These are phyloP conservation scores for Ptychadena robeensis DNA, from an alignment of 2,797 vertebrate genomes.

Conservation along the genomic window DNA sequence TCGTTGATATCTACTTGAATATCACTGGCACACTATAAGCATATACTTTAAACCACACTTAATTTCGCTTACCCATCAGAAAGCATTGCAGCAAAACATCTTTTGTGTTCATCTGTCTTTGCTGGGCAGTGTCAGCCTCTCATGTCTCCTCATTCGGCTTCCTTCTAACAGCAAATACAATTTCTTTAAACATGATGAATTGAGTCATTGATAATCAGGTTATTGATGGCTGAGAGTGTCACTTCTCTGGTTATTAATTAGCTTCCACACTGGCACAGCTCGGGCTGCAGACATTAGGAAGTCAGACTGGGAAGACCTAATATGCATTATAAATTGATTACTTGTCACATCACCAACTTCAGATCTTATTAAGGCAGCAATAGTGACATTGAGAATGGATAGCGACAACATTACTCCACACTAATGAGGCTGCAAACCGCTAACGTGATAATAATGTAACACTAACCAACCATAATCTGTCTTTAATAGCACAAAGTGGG, in stretches of 20 bases:
- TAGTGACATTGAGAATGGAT: constrained; percentile 61
- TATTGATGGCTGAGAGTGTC: constrained; percentile 59
- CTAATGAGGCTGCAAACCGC: constrained; percentile 59
- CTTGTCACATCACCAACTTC: constrained; percentile 59
- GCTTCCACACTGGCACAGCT: constrained; percentile 45
- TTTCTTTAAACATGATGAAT: constrained; percentile 52
- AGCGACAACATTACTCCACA: constrained; percentile 56
- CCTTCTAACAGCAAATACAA: constrained; percentile 46
- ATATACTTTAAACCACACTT: no score
- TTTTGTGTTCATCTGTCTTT: constrained; percentile 43
- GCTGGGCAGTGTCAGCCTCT: background rate
- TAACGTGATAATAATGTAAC: constrained; percentile 60
- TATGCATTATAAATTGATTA: constrained; percentile 63
- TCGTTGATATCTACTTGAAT: no score
- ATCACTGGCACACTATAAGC: no score
- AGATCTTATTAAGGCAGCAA: constrained; percentile 57
- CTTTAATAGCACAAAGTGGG: constrained; percentile 52
- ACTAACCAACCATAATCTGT: constrained; percentile 59
- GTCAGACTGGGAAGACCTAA: constrained; percentile 49
- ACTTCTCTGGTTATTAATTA: constrained; percentile 58
- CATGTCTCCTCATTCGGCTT: constrained; percentile 1
- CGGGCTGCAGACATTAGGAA: constrained; percentile 51
- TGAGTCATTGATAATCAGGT: constrained; percentile 58
- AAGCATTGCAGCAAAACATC: background rate
- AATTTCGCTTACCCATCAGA: background rate